Conservation (phyloP, 92 coral and sea anemone species). For the Siderastrea siderea region DNA sequence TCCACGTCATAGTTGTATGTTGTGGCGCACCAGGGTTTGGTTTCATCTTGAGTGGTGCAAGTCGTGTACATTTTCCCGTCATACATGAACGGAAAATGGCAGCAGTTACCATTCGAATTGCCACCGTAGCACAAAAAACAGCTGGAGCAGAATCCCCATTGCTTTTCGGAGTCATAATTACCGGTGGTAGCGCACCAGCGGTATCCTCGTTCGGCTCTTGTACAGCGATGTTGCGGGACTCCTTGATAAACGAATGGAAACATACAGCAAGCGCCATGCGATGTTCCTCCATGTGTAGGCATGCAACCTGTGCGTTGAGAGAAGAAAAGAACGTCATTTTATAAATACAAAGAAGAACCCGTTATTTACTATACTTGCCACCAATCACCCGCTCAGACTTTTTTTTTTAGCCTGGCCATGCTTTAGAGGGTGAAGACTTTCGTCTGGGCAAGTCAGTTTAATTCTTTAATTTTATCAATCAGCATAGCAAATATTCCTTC, state of each 20-base stretch:
- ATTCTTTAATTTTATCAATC: no score
- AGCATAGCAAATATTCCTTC: no score
- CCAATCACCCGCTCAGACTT: no score
- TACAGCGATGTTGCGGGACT: constrained; percentile 82
- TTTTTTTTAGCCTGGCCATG: no score
- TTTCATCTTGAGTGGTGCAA: constrained; percentile 70
- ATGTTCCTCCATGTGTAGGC: constrained; percentile 94
- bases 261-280: constrained; percentile 90
- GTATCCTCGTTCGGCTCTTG: constrained; percentile 83
- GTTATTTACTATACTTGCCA: no score
- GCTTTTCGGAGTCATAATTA: constrained; percentile 84
- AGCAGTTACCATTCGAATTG: constrained; percentile 85
- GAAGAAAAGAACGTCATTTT: neutral
- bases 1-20: constrained; percentile 76
- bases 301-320: constrained; percentile 77
- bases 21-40: constrained; percentile 82
- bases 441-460: no score
- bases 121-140: constrained; percentile 63
- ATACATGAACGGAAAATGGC: constrained; percentile 88
- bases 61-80: constrained; percentile 83
- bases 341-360: neutral
- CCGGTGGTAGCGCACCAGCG: constrained; percentile 94
- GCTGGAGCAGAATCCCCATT: constrained; percentile 94
- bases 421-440: no score
- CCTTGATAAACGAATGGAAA: constrained; percentile 91